phyloP scores from a whole-genome alignment of 2,888 invertebrate genomes.

The Drepana falcataria region DNA sequence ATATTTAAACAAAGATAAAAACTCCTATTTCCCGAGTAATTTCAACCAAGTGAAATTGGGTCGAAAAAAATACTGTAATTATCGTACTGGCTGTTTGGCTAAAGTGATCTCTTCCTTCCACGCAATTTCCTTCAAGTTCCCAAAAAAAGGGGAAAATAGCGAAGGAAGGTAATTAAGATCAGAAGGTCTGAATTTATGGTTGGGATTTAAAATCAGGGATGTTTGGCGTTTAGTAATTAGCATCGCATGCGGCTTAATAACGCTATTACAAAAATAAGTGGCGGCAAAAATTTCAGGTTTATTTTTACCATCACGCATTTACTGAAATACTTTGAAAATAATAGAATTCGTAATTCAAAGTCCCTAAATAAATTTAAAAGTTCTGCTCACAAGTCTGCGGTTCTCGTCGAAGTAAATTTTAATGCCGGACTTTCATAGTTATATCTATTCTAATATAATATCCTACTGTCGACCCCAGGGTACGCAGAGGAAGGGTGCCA shows the following conservation, averaged over 20 bases:
- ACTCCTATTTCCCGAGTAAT: slow-evolving; percentile 21
- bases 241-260: slow-evolving; percentile 11
- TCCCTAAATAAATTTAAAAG: not conserved
- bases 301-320: not conserved
- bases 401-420: not conserved
- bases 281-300: not conserved
- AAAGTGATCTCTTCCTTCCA: slow-evolving; percentile 61
- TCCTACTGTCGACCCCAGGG: no score
- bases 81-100: slow-evolving; percentile 54
- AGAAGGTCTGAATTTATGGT: slow-evolving; percentile 46
- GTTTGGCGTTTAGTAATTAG: slow-evolving; percentile 26
- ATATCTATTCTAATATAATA: no score
- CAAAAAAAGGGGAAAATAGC: slow-evolving; percentile 47
- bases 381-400: not conserved
- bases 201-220: slow-evolving; percentile 36
- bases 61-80: slow-evolving; percentile 50
- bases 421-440: no score
- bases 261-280: slow-evolving; percentile 3
- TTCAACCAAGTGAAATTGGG: slow-evolving; percentile 32
- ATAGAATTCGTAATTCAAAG: not conserved
- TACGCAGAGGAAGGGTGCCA: no score
- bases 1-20: slow-evolving; percentile 11
- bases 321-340: no score
- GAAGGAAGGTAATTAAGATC: slow-evolving; percentile 61
- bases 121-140: slow-evolving; percentile 60